These are phyloP conservation scores for Rhagoletis pomonella DNA, from an alignment of 1,140 invertebrate species.

Conservation along the genomic window DNA sequence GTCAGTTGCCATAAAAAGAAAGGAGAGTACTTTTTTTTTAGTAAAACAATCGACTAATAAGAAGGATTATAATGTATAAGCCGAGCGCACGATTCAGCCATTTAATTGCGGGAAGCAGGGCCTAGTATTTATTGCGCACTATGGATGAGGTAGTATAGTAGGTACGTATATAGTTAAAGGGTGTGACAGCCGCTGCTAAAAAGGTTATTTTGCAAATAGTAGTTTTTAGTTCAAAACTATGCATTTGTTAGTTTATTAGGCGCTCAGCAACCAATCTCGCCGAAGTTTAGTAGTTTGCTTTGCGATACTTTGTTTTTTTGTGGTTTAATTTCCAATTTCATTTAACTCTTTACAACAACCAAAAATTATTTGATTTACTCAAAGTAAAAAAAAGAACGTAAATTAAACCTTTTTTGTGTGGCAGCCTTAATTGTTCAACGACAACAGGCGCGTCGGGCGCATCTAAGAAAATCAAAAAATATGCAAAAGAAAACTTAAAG, in stretches of 20 bases:
- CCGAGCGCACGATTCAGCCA: too few species aligned
- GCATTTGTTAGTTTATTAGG: slow-evolving; percentile 4
- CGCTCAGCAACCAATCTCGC: neutral
- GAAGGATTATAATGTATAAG: too few species aligned
- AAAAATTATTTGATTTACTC: neutral
- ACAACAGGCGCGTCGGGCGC: slow-evolving; percentile 48
- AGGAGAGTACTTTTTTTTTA: too few species aligned
- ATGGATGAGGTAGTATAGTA: neutral
- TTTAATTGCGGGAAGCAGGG: too few species aligned
- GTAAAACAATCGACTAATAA: too few species aligned
- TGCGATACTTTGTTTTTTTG: neutral
- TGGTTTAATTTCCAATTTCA: slow-evolving; percentile 28
- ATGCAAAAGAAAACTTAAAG: slow-evolving; percentile 41
- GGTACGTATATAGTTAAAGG: neutral
- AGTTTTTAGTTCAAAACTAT: neutral
- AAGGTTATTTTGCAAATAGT: neutral
- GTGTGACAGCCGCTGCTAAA: neutral
- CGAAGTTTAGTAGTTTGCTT: slow-evolving; percentile 21
- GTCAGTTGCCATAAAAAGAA: too few species aligned
- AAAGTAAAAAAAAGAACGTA: neutral
- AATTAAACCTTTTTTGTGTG: slow-evolving; percentile 46
- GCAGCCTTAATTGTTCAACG: slow-evolving; percentile 51
- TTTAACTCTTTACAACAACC: slow-evolving; percentile 34
- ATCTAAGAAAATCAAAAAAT: slow-evolving; percentile 45
- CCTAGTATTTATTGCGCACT: too few species aligned